phyloP scores from a whole-genome alignment of 2,797 vertebrate genomes.

The Pantherophis alleghaniensis region DNA sequence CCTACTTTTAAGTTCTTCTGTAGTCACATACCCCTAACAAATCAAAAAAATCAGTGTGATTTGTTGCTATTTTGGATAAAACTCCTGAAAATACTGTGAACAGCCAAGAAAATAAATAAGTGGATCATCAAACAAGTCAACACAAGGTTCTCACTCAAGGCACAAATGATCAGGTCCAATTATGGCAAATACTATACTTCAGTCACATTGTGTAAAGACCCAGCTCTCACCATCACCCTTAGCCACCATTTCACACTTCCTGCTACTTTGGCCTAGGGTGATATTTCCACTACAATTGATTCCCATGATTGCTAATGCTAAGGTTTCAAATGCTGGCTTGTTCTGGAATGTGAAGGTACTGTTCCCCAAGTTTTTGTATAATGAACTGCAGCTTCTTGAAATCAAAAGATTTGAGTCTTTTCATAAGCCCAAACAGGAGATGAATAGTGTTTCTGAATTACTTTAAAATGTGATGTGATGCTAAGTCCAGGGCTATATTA shows the following conservation, averaged over 20 bases:
- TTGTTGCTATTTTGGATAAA: background rate
- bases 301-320: background rate
- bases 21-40: background rate
- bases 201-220: background rate
- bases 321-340: background rate
- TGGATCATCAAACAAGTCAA: background rate
- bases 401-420: background rate
- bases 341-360: background rate
- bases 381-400: background rate
- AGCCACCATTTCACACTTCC: background rate
- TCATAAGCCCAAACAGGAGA: background rate
- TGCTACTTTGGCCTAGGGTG: background rate
- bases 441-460: background rate
- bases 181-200: background rate
- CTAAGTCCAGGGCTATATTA: background rate
- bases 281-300: background rate
- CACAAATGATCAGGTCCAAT: background rate
- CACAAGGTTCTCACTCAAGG: background rate
- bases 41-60: background rate
- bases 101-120: background rate
- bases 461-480: background rate
- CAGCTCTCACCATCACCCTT: background rate
- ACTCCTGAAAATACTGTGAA: background rate
- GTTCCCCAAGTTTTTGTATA: background rate
- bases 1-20: background rate